phyloP scores from a whole-genome alignment of 2,797 vertebrate species.

The Jordanella pulchra region DNA sequence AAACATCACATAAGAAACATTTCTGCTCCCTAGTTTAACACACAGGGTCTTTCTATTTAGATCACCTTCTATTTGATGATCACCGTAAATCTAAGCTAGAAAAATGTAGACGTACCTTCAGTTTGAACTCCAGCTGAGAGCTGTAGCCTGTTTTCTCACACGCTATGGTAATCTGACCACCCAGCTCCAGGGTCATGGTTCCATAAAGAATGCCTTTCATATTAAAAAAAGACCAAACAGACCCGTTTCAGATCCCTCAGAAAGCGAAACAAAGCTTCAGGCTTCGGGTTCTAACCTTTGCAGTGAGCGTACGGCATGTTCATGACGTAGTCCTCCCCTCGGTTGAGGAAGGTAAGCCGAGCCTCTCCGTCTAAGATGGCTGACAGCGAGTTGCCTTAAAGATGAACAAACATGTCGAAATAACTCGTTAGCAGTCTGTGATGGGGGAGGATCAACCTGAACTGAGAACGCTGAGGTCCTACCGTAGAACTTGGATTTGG shows the following conservation, averaged over 20 bases:
- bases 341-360: slow-evolving; percentile 91
- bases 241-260: neutral
- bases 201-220: slow-evolving; percentile 92
- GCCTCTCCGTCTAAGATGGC: slow-evolving; percentile 96
- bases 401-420: neutral
- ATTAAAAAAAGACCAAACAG: neutral
- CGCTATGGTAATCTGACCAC: slow-evolving; percentile 88
- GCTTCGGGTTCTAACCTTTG: slow-evolving; percentile 84
- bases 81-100: neutral
- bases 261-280: neutral
- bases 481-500: slow-evolving; percentile 99
- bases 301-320: slow-evolving; percentile 99
- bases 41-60: neutral
- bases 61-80: neutral
- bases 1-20: slow-evolving; percentile 26
- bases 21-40: neutral
- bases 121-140: slow-evolving; percentile 94
- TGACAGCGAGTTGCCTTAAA: slow-evolving; percentile 93
- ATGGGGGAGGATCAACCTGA: neutral
- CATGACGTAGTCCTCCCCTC: slow-evolving; percentile 97
- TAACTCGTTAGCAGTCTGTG: neutral
- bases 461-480: slow-evolving; percentile 22
- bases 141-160: slow-evolving; percentile 99
- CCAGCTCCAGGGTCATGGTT: slow-evolving; percentile 97
- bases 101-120: slow-evolving; percentile 84